phyloP scores from a whole-genome alignment of 2,888 invertebrate species.

The Nudaria mundana region DNA sequence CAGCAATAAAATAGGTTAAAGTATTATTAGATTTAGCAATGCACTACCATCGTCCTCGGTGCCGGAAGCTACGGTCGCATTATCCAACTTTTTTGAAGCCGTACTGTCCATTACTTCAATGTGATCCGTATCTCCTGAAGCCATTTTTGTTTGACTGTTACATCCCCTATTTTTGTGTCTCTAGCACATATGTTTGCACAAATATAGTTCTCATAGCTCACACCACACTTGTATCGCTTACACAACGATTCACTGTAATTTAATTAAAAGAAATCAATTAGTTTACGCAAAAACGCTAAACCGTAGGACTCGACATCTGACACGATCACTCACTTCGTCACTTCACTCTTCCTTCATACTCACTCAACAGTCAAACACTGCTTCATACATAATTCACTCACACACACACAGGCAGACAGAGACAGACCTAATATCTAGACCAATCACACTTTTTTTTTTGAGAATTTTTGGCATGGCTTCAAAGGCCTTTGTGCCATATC shows the following conservation, averaged over 20 bases:
- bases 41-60: constrained; percentile 82
- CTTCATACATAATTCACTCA: no score
- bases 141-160: constrained; percentile 83
- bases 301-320: constrained; percentile 71
- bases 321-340: constrained; percentile 76
- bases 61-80: constrained; percentile 80
- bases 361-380: no score
- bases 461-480: no score
- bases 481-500: no score
- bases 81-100: constrained; percentile 82
- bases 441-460: no score
- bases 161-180: constrained; percentile 74
- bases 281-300: constrained; percentile 73
- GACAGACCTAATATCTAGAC: no score
- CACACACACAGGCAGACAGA: no score
- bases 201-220: constrained; percentile 71
- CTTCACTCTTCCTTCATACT: no score
- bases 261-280: constrained; percentile 79
- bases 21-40: constrained; percentile 58
- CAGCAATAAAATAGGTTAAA: constrained; percentile 40
- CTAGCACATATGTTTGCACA: constrained; percentile 55
- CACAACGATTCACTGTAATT: constrained; percentile 76
- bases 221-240: constrained; percentile 68
- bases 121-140: constrained; percentile 91
- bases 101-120: constrained; percentile 88